A percentile compares a stretch with the other conserved stretches of the same genome.
These are phyloP conservation scores for Poeciliopsis occidentalis DNA, from an alignment of 2,113 vertebrate genomes.

Conservation along the genomic window DNA sequence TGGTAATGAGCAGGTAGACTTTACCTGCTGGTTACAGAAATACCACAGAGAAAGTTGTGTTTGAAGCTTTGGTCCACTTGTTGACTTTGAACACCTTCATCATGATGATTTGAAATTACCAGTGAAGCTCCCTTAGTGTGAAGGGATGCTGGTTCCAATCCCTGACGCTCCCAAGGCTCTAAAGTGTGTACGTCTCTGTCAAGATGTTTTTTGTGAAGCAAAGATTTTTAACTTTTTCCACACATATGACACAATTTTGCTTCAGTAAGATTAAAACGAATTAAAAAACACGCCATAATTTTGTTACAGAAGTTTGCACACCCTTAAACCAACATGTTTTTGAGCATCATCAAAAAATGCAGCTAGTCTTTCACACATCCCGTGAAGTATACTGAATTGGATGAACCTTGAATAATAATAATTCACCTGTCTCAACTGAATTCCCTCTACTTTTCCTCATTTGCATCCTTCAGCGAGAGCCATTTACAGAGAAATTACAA, in stretches of 20 bases:
- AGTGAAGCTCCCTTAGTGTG: constrained; percentile 1
- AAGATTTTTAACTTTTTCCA: not conserved
- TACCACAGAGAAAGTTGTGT: constrained; percentile 42
- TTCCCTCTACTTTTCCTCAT: not conserved
- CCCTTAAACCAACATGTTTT: not conserved
- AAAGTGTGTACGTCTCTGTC: not conserved
- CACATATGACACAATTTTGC: not conserved
- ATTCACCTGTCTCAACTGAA: not conserved
- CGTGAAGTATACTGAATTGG: too few species aligned
- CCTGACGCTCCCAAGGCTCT: not conserved
- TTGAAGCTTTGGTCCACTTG: constrained; percentile 1
- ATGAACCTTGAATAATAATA: not conserved
- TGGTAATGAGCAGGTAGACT: constrained; percentile 47
- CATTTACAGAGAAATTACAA: not conserved
- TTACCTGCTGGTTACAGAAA: constrained; percentile 32
- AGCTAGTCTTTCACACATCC: too few species aligned
- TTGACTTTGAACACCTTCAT: constrained; percentile 19
- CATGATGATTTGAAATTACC: constrained; percentile 30
- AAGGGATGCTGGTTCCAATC: constrained; percentile 17
- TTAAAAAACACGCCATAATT: not conserved
- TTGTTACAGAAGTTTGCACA: not conserved
- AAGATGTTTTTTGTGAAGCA: not conserved
- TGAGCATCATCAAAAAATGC: too few species aligned
- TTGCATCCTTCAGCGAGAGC: not conserved
- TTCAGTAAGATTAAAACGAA: not conserved